These are phyloP conservation scores for Gorsachius goisagi DNA, from an alignment of 2,113 vertebrate species.

Conservation along the genomic window DNA sequence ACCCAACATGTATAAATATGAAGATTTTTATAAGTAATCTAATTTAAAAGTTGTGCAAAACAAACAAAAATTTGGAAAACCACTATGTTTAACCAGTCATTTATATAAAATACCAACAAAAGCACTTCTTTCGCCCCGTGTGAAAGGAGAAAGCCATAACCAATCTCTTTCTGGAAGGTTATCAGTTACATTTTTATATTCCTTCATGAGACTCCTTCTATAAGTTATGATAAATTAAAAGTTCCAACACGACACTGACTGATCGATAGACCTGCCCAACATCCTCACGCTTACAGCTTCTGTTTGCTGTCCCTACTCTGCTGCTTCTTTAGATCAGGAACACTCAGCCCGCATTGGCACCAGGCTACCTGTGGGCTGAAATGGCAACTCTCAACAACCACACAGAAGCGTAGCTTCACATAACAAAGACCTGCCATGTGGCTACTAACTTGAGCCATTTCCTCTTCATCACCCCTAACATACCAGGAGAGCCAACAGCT, in stretches of 20 bases:
- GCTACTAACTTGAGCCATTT: neutral
- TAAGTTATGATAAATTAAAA: slow-evolving; percentile 82
- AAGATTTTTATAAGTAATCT: neutral
- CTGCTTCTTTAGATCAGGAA: slow-evolving; percentile 11
- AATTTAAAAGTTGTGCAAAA: slow-evolving; percentile 80
- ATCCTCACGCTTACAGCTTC: slow-evolving; percentile 45
- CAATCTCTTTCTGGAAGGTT: slow-evolving; percentile 23
- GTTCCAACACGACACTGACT: slow-evolving; percentile 59
- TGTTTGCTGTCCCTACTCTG: neutral
- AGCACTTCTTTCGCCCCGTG: slow-evolving; percentile 50
- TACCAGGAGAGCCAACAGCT: slow-evolving; percentile 11
- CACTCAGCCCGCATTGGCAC: neutral
- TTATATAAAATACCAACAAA: slow-evolving; percentile 64
- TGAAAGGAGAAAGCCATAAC: slow-evolving; percentile 33
- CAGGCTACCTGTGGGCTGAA: neutral
- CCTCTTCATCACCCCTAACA: slow-evolving; percentile 24
- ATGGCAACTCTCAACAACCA: neutral
- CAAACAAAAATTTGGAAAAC: slow-evolving; percentile 74
- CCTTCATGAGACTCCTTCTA: slow-evolving; percentile 78
- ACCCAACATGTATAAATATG: no score
- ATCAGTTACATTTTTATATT: slow-evolving; percentile 60
- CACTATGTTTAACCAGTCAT: slow-evolving; percentile 65
- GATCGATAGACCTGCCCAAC: slow-evolving; percentile 51
- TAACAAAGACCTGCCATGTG: neutral
- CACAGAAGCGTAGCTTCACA: neutral